Evolutionary conservation across 2,888 invertebrate species (phyloP), one percentile per base, ranked within the genome.

Genomic region (Acheta domesticus): DNA sequence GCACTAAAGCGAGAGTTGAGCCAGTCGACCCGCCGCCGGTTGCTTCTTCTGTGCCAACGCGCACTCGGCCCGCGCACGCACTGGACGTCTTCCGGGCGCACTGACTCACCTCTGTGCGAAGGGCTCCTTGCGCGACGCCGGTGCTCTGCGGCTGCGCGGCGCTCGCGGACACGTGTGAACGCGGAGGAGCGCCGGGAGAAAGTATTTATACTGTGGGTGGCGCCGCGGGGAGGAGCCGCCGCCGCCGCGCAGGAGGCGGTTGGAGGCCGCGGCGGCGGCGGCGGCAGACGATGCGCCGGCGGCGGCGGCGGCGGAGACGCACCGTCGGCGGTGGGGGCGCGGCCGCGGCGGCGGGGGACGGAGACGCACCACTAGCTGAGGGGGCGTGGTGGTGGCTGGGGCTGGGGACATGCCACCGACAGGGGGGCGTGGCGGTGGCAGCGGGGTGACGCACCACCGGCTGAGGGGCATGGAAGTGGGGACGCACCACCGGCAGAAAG

Each of bases 131-230:
- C 62, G 1, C 16, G 14, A 62, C 62, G 62, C 14, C 62, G 16
- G 16, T 62, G 19, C 62, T 62, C 62, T n/a, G 62, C 62, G 62
- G 62, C 62, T 62, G 62, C 16, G 62, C 62, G n/a, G 4, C 16
- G 62, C 62, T 62, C 62, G 62, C 62, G 62, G 62, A 62, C 62
- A 62, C 62, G 62, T 62, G 62, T 62, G 62, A 62, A 62, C 62
- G 16, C 62, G 12, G 62, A n/a, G 16, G n/a, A 3, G 62, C 62
- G 62, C 62, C 62, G 62, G 16, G 62, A 62, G 62, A 62, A 62
- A 62, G 62, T 62, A 62, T 62, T 62, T 62, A 62, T 62, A 62
- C 62, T n/a, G 62, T n/a, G 62, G 62, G 62, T n/a, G 62, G 62
- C 62, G 62, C 14, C 14, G 62, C 16, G 16, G 16, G 62, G n/a